These are phyloP conservation scores for Zaprionus nigranus DNA, from an alignment of 1,140 invertebrate species.

Conservation along the genomic window DNA sequence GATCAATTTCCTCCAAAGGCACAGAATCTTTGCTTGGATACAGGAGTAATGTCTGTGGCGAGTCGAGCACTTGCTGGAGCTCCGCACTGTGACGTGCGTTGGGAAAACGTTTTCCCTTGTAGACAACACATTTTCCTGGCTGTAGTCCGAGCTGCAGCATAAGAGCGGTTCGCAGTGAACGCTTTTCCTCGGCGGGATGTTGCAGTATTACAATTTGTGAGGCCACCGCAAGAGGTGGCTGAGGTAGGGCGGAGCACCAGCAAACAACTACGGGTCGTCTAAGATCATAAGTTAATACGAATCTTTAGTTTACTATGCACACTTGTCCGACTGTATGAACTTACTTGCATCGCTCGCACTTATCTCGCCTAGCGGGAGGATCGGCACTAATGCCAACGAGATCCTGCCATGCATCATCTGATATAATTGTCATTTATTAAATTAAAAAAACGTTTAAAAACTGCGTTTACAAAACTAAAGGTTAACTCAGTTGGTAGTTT, in stretches of 20 bases:
- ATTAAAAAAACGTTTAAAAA: constrained; percentile 33
- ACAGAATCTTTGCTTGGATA: constrained; percentile 92
- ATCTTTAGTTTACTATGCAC: background rate
- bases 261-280: constrained; percentile 95
- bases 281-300: constrained; percentile 58
- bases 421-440: constrained; percentile 56
- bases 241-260: constrained; percentile 93
- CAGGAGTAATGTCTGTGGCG: constrained; percentile 90
- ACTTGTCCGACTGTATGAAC: constrained; percentile 43
- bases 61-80: constrained; percentile 88
- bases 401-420: constrained; percentile 85
- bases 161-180: constrained; percentile 94
- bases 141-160: constrained; percentile 92
- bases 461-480: constrained; percentile 12
- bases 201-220: constrained; percentile 93
- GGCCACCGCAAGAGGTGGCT: constrained; percentile 87
- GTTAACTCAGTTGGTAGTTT: constrained; percentile 3
- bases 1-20: constrained; percentile 84
- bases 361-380: constrained; percentile 89
- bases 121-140: constrained; percentile 90
- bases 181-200: constrained; percentile 96
- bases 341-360: constrained; percentile 90
- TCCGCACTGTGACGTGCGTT: constrained; percentile 87
- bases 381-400: constrained; percentile 89
- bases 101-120: constrained; percentile 94